Conservation (phyloP, 2,888 invertebrate species). For the Vandiemenella viatica region DNA sequence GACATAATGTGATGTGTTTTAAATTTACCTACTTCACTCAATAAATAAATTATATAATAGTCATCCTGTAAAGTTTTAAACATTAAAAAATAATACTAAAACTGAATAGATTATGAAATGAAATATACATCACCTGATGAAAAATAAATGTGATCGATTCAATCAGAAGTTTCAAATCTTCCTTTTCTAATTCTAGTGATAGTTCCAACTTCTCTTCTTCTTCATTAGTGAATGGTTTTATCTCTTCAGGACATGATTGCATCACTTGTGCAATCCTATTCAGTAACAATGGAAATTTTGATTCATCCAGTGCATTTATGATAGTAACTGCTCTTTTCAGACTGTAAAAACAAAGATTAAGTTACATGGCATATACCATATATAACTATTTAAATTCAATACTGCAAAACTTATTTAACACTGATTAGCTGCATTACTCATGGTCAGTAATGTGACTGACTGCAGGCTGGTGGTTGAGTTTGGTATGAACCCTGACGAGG, state of each 20-base stretch:
- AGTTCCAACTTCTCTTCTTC: slow-evolving; percentile 15
- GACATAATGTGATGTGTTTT: no score
- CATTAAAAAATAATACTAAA: neutral
- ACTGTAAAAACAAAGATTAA: no score
- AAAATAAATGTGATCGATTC: slow-evolving; percentile 13
- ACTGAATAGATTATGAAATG: neutral
- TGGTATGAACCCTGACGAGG: no score
- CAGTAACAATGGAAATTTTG: slow-evolving; percentile 16
- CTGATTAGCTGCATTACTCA: no score
- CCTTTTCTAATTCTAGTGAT: slow-evolving; percentile 13
- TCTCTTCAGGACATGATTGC: slow-evolving; percentile 5
- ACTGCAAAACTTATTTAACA: no score
- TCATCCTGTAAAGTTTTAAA: no score
- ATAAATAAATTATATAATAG: no score
- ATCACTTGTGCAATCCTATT: slow-evolving; percentile 14
- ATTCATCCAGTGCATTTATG: slow-evolving; percentile 14
- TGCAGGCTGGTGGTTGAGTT: no score
- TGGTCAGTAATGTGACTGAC: no score
- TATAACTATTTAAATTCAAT: no score
- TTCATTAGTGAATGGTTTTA: slow-evolving; percentile 14
- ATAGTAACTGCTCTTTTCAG: slow-evolving; percentile 11
- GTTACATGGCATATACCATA: no score
- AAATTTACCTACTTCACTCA: no score
- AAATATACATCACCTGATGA: slow-evolving; percentile 9
- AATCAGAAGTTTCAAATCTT: slow-evolving; percentile 11